Conservation (phyloP, 2,113 vertebrate species). For the Merops nubicus region DNA sequence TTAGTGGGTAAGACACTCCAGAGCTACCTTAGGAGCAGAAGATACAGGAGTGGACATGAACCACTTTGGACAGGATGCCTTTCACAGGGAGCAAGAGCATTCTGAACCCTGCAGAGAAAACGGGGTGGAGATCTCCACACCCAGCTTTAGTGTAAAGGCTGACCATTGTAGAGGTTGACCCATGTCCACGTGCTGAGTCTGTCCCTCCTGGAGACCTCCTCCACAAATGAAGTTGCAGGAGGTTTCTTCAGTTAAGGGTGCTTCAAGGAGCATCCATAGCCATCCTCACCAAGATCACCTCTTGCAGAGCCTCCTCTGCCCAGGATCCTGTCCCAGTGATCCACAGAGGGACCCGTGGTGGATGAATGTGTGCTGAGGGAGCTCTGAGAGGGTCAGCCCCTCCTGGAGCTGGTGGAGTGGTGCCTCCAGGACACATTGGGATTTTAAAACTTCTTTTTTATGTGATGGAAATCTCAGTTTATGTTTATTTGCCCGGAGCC, state of each 20-base stretch:
- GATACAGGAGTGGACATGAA: neutral
- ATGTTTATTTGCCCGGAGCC: neutral
- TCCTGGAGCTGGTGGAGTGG: neutral
- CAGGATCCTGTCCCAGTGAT: rapidly evolving
- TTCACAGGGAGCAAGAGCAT: neutral
- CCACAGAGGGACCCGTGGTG: neutral
- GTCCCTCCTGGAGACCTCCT: neutral
- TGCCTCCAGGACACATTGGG: neutral
- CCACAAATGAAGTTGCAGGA: neutral
- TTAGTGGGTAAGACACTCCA: neutral
- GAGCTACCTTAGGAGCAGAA: neutral
- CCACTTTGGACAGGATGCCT: neutral
- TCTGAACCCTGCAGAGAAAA: neutral
- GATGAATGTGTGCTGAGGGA: neutral
- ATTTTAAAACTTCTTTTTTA: neutral
- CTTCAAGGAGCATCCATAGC: neutral
- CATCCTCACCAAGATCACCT: neutral
- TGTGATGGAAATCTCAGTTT: neutral
- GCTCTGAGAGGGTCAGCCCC: neutral
- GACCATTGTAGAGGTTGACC: rapidly evolving
- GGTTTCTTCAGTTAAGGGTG: neutral
- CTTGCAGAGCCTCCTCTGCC: neutral
- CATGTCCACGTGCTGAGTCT: rapidly evolving
- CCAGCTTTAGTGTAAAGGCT: neutral
- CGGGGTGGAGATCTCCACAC: neutral